These are phyloP conservation scores for Decapterus maruadsi DNA, from an alignment of 2,797 vertebrate genomes.

Conservation along the genomic window DNA sequence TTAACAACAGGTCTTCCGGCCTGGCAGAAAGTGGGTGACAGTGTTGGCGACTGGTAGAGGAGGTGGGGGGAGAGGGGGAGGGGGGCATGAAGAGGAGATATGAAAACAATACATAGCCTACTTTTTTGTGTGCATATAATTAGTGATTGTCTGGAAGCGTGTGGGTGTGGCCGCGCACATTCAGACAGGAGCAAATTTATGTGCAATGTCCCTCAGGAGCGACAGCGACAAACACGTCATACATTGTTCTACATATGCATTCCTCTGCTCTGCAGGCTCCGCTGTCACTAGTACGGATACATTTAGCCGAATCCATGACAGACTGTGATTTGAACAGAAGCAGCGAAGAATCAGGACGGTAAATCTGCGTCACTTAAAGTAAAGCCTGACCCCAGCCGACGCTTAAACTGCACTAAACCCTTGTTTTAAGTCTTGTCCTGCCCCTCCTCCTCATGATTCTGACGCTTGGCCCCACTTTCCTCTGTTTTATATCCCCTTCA, in stretches of 20 bases:
- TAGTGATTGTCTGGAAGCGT: slow-evolving; percentile 62
- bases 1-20: slow-evolving; percentile 69
- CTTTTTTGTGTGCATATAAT: slow-evolving; percentile 74
- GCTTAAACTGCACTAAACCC: slow-evolving; percentile 7
- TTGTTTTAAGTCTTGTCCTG: slow-evolving; percentile 19
- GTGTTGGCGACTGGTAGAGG: slow-evolving; percentile 33
- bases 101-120: slow-evolving; percentile 81
- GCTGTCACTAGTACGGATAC: neutral
- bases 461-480: slow-evolving; percentile 5
- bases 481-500: slow-evolving; percentile 33
- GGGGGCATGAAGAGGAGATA: slow-evolving; percentile 22
- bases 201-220: slow-evolving; percentile 40
- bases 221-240: slow-evolving; percentile 63
- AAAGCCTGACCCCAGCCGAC: slow-evolving; percentile 45
- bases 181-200: slow-evolving; percentile 51
- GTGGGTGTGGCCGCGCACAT: slow-evolving; percentile 49
- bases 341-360: slow-evolving; percentile 7
- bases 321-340: neutral
- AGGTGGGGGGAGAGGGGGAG: neutral
- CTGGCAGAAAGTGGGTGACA: slow-evolving; percentile 67
- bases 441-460: neutral
- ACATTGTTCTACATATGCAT: slow-evolving; percentile 46
- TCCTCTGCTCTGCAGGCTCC: slow-evolving; percentile 3
- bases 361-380: slow-evolving; percentile 34
- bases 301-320: too few relatives aligned